Percentiles rank a stretch among this genome's conserved stretches.
Evolutionary conservation across 2,888 invertebrate species (phyloP).

Genomic region (Eilema griseolum): DNA sequence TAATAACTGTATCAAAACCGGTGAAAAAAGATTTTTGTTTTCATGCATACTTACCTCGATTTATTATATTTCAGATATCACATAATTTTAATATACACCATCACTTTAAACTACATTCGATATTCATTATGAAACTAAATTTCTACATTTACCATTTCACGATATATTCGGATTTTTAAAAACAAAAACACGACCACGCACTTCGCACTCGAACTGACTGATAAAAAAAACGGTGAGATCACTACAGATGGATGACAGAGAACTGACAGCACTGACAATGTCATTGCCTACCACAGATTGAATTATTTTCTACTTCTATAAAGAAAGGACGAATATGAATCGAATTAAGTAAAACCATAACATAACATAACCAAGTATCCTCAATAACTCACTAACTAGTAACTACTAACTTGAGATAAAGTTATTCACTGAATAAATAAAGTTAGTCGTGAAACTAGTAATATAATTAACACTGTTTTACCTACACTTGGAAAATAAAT

Average conservation of each 20-base stretch:
- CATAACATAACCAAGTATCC: too few relatives aligned
- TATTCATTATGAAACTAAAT: conserved; percentile 57
- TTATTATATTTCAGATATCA: conserved; percentile 42
- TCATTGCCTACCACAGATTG: not conserved
- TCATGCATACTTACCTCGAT: conserved; percentile 42
- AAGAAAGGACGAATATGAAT: too few relatives aligned
- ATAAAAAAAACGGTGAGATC: conserved; percentile 6
- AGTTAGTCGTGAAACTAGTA: too few relatives aligned
- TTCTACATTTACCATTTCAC: conserved; percentile 69
- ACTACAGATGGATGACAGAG: not conserved
- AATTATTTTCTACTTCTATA: not conserved
- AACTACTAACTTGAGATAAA: too few relatives aligned
- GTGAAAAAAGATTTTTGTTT: conserved; percentile 18
- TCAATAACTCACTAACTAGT: too few relatives aligned
- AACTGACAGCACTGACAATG: not conserved
- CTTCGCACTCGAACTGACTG: conserved; percentile 57
- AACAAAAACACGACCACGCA: conserved; percentile 73
- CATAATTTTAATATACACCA: conserved; percentile 61
- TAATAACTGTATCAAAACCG: conserved; percentile 20
- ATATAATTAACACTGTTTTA: too few relatives aligned
- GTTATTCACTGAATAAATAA: too few relatives aligned
- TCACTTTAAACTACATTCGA: conserved; percentile 59
- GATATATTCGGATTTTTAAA: conserved; percentile 58
- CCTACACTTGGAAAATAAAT: too few relatives aligned
- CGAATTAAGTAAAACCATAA: too few relatives aligned